phyloP scores from a whole-genome alignment of 2,797 vertebrate genomes.

The Setipinna tenuifilis region DNA sequence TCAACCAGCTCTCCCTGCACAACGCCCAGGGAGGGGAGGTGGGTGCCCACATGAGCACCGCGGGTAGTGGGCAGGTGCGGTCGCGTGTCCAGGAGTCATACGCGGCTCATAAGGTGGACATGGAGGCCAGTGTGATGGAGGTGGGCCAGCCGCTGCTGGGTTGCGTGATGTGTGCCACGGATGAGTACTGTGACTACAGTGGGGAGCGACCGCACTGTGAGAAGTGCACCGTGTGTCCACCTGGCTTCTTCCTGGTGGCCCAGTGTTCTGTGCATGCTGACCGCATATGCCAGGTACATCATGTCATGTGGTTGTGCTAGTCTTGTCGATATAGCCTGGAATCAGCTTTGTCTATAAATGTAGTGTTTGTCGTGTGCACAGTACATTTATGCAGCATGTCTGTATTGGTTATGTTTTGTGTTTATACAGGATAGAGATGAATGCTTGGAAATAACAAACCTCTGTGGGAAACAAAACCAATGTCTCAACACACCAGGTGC shows the following conservation, averaged over 20 bases:
- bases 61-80: constrained; percentile 60
- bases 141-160: constrained; percentile 68
- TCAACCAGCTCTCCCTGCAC: constrained; percentile 81
- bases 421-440: constrained; percentile 85
- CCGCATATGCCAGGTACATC: constrained; percentile 85
- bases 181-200: constrained; percentile 82
- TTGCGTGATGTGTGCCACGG: constrained; percentile 78
- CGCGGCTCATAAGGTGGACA: constrained; percentile 82
- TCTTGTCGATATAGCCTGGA: background rate
- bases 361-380: constrained; percentile 34
- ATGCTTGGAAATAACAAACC: constrained; percentile 79
- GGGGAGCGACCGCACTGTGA: constrained; percentile 79
- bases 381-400: background rate
- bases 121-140: constrained; percentile 84
- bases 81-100: constrained; percentile 80
- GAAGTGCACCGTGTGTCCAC: constrained; percentile 84
- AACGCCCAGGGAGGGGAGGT: constrained; percentile 78
- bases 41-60: constrained; percentile 73
- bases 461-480: constrained; percentile 83
- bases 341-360: background rate
- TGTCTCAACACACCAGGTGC: constrained; percentile 89
- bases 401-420: background rate
- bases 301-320: background rate
- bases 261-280: constrained; percentile 85
- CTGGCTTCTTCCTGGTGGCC: constrained; percentile 85